A percentile compares a stretch with the other conserved stretches of the same genome.
phyloP scores from a whole-genome alignment of 1,140 invertebrate species.

The Apolygus lucorum region DNA sequence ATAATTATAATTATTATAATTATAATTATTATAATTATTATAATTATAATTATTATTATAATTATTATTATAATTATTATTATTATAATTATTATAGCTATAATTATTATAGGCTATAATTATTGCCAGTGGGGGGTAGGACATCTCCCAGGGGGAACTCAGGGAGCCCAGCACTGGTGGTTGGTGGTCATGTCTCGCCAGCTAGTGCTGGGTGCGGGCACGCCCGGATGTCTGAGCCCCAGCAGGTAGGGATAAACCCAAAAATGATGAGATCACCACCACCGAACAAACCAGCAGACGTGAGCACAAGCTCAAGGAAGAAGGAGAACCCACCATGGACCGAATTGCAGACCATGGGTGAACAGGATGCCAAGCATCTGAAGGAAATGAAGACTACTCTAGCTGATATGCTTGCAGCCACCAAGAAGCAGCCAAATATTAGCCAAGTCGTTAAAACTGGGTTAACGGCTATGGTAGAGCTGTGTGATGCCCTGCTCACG shows the following conservation, averaged over 20 bases:
- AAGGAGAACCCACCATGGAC: background rate
- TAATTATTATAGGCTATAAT: no score
- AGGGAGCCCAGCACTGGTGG: background rate
- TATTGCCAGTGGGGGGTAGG: no score
- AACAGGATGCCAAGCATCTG: background rate
- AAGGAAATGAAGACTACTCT: background rate
- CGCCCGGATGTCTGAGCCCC: constrained; percentile 10
- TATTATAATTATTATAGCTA: no score
- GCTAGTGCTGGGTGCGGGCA: background rate
- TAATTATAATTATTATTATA: no score
- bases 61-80: no score
- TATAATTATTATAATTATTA: no score
- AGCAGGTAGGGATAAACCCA: background rate
- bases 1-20: no score
- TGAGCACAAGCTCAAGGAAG: background rate
- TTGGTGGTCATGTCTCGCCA: constrained; percentile 12
- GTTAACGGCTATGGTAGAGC: background rate
- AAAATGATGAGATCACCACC: background rate
- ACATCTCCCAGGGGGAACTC: constrained; percentile 8
- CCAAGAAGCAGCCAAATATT: background rate
- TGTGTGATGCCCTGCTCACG: background rate
- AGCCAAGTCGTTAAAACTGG: background rate
- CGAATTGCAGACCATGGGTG: background rate
- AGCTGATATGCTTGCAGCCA: background rate
- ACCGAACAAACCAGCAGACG: background rate